A percentile compares a stretch with the other conserved stretches of the same genome.
phyloP scores from a whole-genome alignment of 2,797 vertebrate species.

The Todus mexicanus region DNA sequence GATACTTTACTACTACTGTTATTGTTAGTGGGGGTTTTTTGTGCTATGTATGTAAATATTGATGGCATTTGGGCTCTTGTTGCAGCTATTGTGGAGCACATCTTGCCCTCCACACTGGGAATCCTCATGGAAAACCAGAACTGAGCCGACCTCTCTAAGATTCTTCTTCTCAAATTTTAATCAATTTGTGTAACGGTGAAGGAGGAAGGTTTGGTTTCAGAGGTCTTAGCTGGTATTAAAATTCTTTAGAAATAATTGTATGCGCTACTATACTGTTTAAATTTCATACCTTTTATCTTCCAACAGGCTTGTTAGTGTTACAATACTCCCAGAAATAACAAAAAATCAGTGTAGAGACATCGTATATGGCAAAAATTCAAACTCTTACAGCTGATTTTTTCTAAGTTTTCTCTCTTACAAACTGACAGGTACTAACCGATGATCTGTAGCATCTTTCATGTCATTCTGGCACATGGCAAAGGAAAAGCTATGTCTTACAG shows the following conservation, averaged over 20 bases:
- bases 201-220: neutral
- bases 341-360: neutral
- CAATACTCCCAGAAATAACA: neutral
- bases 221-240: neutral
- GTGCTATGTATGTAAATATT: neutral
- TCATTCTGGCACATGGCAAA: neutral
- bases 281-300: neutral
- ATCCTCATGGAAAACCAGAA: neutral
- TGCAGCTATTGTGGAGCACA: neutral
- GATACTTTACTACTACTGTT: neutral
- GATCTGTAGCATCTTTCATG: neutral
- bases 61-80: neutral
- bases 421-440: neutral
- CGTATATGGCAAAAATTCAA: neutral
- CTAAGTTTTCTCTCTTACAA: neutral
- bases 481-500: neutral
- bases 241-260: neutral
- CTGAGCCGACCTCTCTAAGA: neutral
- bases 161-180: neutral
- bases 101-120: rapidly evolving
- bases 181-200: neutral
- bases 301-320: neutral
- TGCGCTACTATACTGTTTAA: rapidly evolving
- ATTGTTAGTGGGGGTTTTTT: neutral
- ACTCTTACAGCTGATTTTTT: neutral